A percentile compares a stretch with the other conserved stretches of the same genome.
These are phyloP conservation scores for Paralichthys olivaceus DNA, from an alignment of 2,113 vertebrate species.

Conservation along the genomic window DNA sequence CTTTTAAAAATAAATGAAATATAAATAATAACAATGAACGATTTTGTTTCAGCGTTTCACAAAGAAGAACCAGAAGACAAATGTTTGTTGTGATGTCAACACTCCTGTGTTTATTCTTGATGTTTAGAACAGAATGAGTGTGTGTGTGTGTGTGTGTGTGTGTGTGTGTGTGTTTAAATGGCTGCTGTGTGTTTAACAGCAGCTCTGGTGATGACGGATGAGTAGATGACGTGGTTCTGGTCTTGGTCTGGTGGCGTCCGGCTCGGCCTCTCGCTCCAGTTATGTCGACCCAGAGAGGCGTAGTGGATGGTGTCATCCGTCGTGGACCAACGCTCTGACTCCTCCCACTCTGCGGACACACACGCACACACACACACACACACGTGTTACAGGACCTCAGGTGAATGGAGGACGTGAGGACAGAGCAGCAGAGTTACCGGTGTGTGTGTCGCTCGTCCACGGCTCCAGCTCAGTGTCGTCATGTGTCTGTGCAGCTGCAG, in stretches of 20 bases:
- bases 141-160: too few species aligned
- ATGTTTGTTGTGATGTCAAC: too few species aligned
- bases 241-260: conserved; percentile 8
- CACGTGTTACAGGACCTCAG: neutral
- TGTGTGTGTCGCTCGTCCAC: neutral
- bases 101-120: too few species aligned
- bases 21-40: too few species aligned
- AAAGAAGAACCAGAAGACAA: too few species aligned
- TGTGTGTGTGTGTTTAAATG: too few species aligned
- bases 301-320: conserved; percentile 66
- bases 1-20: neutral
- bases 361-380: neutral
- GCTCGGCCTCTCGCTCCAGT: conserved; percentile 58
- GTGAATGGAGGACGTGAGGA: neutral
- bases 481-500: neutral
- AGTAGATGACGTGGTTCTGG: conserved; percentile 65
- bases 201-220: conserved; percentile 51
- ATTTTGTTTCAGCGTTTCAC: too few species aligned
- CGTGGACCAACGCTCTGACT: neutral
- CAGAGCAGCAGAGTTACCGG: neutral
- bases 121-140: too few species aligned
- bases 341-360: neutral
- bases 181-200: neutral
- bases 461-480: conserved; percentile 60
- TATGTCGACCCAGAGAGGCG: conserved; percentile 71